Base-by-base conservation (phyloP, 1,140 invertebrate genomes). In the Leptonema lineaticorne region DNA sequence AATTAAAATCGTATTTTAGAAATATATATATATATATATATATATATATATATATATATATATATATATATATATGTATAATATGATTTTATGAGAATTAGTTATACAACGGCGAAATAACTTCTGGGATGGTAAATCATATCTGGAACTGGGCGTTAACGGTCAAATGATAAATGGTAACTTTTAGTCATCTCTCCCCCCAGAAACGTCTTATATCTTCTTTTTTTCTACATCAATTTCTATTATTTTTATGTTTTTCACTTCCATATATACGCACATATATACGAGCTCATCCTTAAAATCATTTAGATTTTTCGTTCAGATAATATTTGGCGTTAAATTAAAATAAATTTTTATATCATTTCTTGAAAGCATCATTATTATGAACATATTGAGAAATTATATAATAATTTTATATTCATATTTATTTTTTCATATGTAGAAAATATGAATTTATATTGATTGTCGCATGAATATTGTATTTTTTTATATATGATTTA, bases 101-200 rank as follows among this genome's bases (percentile, higher is more conserved):
- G 18, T 50, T 18, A 20, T 50, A 9, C 46, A 50, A 50, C 46
- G 46, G 16, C 37, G 16, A 45, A 45, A 50, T 18, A 6, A 50
- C 46, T 24, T 33, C 18, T 7, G 16, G 22, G 20, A 2, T 24
- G 50, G 50, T 53, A 53, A 24, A 53, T 53, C 57, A 59, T 33
- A 14, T 48, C 20, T 16, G 59, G 45, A 26, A 20, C 20, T 30
- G 59, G 59, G 59, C 59, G 59, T 33, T 22, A 27, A 41, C 59
- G 59, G 26, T 62, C 33, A 46, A 22, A 64, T 56, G 67, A 69
- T 69, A 41, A 64, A 69, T 69, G 67, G 41, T 56, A 57, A 60
- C 48, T 63, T 56, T 57, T 37, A 63, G 56, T 67, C 66, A 48
- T 67, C 24, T 48, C 45, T 58, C 30, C 18, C 66, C 30, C 18